Evolutionary conservation across 2,113 vertebrate genomes (phyloP).

Genomic region (Paratilapia polleni): DNA sequence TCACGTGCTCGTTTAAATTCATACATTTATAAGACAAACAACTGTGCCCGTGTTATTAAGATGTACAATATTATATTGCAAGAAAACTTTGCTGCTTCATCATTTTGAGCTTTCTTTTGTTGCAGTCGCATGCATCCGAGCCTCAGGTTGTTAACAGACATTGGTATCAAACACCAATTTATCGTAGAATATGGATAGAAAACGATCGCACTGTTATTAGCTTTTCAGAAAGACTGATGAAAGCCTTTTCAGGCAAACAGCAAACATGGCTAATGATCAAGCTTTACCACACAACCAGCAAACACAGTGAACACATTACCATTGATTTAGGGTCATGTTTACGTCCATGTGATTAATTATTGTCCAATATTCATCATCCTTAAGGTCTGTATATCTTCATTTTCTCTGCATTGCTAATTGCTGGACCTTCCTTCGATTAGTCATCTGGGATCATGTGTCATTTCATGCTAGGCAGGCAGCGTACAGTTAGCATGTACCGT

Average conservation of each 20-base stretch:
- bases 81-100: not conserved
- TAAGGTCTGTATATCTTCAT: not conserved
- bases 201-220: not conserved
- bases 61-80: not conserved
- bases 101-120: not conserved
- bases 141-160: not conserved
- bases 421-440: not conserved
- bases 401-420: not conserved
- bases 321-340: constrained; percentile 10
- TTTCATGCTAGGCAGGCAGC: not conserved
- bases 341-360: constrained; percentile 7
- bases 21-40: not conserved
- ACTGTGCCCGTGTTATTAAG: not conserved
- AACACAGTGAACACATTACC: not conserved
- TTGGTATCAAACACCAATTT: not conserved
- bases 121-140: not conserved
- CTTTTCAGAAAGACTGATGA: not conserved
- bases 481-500: not conserved
- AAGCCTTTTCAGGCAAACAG: not conserved
- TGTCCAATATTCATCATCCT: not conserved
- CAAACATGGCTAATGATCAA: not conserved
- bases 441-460: not conserved
- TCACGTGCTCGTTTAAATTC: not conserved
- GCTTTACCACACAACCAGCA: not conserved
- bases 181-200: not conserved